Evolutionary conservation across 1,140 invertebrate genomes (phyloP), one percentile per base, ranked within the genome.

Genomic region (Trinorchestia longiramus): DNA sequence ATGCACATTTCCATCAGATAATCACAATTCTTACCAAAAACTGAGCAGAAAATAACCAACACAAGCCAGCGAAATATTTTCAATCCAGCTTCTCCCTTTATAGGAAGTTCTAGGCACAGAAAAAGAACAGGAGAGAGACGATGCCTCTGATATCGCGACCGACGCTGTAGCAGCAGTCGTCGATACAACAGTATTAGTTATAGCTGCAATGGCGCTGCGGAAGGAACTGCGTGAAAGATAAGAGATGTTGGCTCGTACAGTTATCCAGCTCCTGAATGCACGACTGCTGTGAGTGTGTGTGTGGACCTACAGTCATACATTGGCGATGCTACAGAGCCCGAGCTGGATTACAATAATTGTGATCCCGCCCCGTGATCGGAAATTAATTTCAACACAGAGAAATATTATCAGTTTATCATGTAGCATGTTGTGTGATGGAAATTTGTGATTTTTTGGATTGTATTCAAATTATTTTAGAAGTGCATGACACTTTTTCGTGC

Each of bases 201-300:
- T 47, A 42, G 44, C 43, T n/a, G 92, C 92, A 94, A 94, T 94
- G 92, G 92, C 40, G 44, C 19, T 43, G 43, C 92, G 92, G 92
- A 94, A 94, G 92, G 92, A 94, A 94, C 92, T 45, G 43, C 92
- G 92, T 94, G 92, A 94, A 47, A 94, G 92, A 94, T 94, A 94
- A 94, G 92, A 47, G 44, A 44, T 94, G 43, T 90, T 11, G 41
- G 88, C 88, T 42, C 88, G 6, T 90, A 28, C 88, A 42, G 11
- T 90, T 90, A 42, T 90, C 43, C 88, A 90, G n/a, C 43, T 42
- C 43, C 88, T 90, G 88, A 90, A 90, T 90, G 62, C 62, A 36
- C 62, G 11, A 77, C 62, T 15, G 36, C 62, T 77, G 62, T 36
- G 62, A 77, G 62, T 19, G 62, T 77, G 62, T 77, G 62, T 77